These are phyloP conservation scores for Philereme vetulata DNA, from an alignment of 2,888 invertebrate genomes.

Conservation along the genomic window DNA sequence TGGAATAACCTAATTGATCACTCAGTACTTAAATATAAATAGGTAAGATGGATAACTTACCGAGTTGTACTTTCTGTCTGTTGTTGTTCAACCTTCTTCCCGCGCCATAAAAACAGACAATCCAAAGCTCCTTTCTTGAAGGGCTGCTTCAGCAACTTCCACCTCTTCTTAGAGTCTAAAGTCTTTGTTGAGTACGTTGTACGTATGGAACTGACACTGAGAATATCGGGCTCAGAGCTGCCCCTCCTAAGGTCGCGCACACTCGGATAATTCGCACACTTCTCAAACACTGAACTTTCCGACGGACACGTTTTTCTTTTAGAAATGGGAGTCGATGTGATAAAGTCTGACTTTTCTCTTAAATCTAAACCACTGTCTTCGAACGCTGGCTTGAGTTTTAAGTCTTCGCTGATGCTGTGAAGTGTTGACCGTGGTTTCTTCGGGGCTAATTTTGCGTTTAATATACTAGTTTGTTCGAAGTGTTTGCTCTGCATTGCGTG, in stretches of 20 bases:
- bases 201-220: conserved; percentile 56
- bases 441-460: conserved; percentile 62
- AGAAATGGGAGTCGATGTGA: conserved; percentile 71
- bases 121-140: conserved; percentile 74
- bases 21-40: background rate
- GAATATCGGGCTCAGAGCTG: conserved; percentile 71
- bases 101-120: conserved; percentile 73
- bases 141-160: conserved; percentile 68
- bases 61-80: conserved; percentile 50
- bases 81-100: conserved; percentile 60
- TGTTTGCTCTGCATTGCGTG: conserved; percentile 66
- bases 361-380: conserved; percentile 67
- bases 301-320: conserved; percentile 65
- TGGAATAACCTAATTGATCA: no score
- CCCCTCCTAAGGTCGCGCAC: conserved; percentile 67
- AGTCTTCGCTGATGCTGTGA: conserved; percentile 67
- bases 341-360: conserved; percentile 56
- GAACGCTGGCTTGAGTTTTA: conserved; percentile 50
- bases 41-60: conserved; percentile 56
- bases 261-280: conserved; percentile 62
- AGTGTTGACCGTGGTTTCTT: conserved; percentile 52
- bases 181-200: conserved; percentile 59
- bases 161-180: conserved; percentile 65
- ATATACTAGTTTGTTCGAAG: conserved; percentile 73
- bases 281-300: conserved; percentile 69